Base-by-base conservation (phyloP, 2,113 vertebrate genomes). In the Hypanus sabinus region DNA sequence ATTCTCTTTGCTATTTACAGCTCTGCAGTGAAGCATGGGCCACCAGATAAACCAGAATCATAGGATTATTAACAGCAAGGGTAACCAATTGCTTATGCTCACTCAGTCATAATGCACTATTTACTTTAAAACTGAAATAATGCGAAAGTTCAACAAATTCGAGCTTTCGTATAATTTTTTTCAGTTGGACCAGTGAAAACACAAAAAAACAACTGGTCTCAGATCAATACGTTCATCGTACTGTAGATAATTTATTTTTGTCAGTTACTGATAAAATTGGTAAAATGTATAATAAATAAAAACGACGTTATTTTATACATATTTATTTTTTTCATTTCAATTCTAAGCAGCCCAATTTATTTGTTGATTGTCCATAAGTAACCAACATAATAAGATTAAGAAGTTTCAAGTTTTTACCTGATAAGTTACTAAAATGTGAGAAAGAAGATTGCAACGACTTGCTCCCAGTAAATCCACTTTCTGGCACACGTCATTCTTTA, bases 371-470 rank as follows among this genome's bases (percentile, higher is more conserved):
- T 88, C 46, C 7, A 62, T n/a, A 88, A 33, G 55, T 30, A 91
- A 33, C 18, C 10, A 38, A 46, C 30, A 68, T 14, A 12, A 55
- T 30, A 46, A 93, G 36, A 55, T 73, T 71, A 70, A 71, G 46
- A 55, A 14, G 36, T 73, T 73, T 12, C 33, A 33, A 12, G 18
- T 11, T 73, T 93, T 71, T 97, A 99, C 99, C 99, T 99, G 99
- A 95, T 99, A 99, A 0, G 97, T 98, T 94, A 98, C 98, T 94
- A 99, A 95, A 81, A 99, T 97, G 70, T 99, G 98, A 94, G 98
- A 99, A 94, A 99, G 97, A n/a, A 99, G 98, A 96, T 99, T 99
- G 96, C 99, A 99, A 96, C 99, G 98, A 95, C 99, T 99, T 0
- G 99, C 99, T 95, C 98, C 98, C 94, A 99, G 96, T 95, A 99